phyloP scores from a whole-genome alignment of 1,140 invertebrate genomes.

The Drosophila pandora region DNA sequence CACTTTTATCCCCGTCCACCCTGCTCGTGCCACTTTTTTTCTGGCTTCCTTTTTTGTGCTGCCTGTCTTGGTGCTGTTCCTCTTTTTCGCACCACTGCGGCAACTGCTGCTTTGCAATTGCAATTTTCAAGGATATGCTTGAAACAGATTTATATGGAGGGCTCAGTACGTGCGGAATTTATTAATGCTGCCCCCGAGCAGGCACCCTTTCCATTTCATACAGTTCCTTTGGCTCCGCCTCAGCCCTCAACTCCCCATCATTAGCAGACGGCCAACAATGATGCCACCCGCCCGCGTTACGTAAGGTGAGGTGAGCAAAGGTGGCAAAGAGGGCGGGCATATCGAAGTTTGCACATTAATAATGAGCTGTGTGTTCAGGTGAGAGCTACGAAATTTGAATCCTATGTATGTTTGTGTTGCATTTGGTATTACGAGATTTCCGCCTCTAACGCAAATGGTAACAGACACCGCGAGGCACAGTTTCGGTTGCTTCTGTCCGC shows the following conservation, averaged over 20 bases:
- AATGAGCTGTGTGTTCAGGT: conserved; percentile 49
- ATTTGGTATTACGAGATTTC: conserved; percentile 50
- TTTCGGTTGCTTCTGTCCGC: conserved; percentile 20
- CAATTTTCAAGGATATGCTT: conserved; percentile 83
- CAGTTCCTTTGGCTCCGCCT: background rate
- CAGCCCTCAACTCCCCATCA: conserved; percentile 24
- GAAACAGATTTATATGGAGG: conserved; percentile 80
- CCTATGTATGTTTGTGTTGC: conserved; percentile 36
- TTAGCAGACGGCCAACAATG: conserved; percentile 49
- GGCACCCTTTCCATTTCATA: background rate
- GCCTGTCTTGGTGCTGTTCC: conserved; percentile 40
- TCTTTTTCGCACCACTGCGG: conserved; percentile 47
- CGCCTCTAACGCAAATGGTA: conserved; percentile 48
- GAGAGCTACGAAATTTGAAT: conserved; percentile 18
- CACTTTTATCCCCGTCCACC: conserved; percentile 1
- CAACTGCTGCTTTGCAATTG: conserved; percentile 71
- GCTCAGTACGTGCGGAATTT: conserved; percentile 78
- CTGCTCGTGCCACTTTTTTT: conserved; percentile 18
- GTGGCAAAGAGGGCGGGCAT: conserved; percentile 16
- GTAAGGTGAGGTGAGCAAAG: conserved; percentile 48
- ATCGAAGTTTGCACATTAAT: conserved; percentile 70
- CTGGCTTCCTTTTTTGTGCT: conserved; percentile 19
- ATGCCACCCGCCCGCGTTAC: conserved; percentile 45
- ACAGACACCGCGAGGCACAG: conserved; percentile 31
- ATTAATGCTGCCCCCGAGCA: conserved; percentile 62